Conservation (phyloP, 53 echinoderm and acorn worm species). For the Stichopus horrens region DNA sequence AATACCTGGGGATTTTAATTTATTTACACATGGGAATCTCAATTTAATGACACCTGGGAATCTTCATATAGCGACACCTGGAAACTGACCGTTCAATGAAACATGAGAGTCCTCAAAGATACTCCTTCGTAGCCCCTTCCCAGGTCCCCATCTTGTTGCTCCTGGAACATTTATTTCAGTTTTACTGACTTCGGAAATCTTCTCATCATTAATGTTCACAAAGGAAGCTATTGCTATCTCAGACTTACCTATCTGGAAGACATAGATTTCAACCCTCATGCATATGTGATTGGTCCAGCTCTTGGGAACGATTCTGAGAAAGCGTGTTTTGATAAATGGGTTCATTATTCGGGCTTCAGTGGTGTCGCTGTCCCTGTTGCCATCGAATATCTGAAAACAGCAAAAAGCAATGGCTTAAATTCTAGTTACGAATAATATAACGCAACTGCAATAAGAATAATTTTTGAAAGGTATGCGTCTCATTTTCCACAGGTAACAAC, state of each 20-base stretch:
- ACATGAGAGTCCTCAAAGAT: too few species aligned
- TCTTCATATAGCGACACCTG: too few species aligned
- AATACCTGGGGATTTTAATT: too few species aligned
- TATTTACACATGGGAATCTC: too few species aligned
- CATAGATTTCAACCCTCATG: constrained; percentile 29
- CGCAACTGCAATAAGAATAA: too few species aligned
- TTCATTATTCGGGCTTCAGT: neutral
- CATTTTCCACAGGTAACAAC: too few species aligned
- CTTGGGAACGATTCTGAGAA: constrained; percentile 23
- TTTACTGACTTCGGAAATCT: neutral
- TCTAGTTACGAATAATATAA: too few species aligned
- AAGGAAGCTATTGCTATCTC: neutral
- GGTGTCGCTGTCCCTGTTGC: constrained; percentile 21
- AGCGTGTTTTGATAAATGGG: neutral
- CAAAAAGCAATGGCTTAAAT: too few species aligned
- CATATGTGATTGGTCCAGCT: constrained; percentile 38
- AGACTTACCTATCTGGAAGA: constrained; percentile 17
- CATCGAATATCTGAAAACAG: constrained; percentile 1
- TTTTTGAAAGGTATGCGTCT: too few species aligned
- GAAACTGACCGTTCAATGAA: too few species aligned
- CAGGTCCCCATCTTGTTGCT: neutral
- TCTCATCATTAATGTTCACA: neutral
- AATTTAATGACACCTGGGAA: too few species aligned
- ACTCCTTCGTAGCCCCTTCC: neutral
- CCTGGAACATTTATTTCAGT: neutral